Evolutionary conservation across 1,140 invertebrate genomes (phyloP), one percentile per base, ranked within the genome.

Genomic region (Aleiodes sp.): DNA sequence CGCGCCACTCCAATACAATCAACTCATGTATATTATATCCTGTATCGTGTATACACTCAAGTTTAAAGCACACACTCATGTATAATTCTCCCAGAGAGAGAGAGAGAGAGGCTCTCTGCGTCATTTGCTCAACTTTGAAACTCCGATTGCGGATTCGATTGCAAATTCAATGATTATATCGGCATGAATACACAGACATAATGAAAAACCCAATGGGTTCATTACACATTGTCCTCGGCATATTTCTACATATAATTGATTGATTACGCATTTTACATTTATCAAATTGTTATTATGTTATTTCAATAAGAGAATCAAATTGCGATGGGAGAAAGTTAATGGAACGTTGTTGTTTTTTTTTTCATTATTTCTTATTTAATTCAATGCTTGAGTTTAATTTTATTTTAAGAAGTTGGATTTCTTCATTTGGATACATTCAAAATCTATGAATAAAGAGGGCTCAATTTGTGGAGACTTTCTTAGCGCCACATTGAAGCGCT

Each of bases 401-500:
- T 33, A 1, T 33, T 33, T 33, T 33, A 33, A 4, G 31, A 33
- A 33, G 12, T 33, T 33, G 12, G 7, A 1, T 1, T 33, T 33
- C 2, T 56, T 12, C 12, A 31, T 31, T 31, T 59, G 0, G 9
- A 8, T 33, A 8, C 2, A 31, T 59, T 59, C 8, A 59, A 33
- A 33, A 59, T 59, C 28, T 9, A 31, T 14, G n/a, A 59, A 14
- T 59, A 59, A 0, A n/a, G n/a, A n/a, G n/a, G n/a, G n/a, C 6
- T 24, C 4, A 26, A 56, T 29, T 60, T 31, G 9, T 19, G 8
- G 3, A 9, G 7, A 41, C 35, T 46, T 64, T 64, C 21, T 31
- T 62, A 24, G 21, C 19, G 33, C 57, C 57, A 41, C 57, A 68
- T 39, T 31, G 68, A 29, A 60, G 10, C 24, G 70, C 71, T 73